Evolutionary conservation across 2,888 invertebrate genomes (phyloP), one percentile per base, ranked within the genome.

Genomic region (Athalia cordata): DNA sequence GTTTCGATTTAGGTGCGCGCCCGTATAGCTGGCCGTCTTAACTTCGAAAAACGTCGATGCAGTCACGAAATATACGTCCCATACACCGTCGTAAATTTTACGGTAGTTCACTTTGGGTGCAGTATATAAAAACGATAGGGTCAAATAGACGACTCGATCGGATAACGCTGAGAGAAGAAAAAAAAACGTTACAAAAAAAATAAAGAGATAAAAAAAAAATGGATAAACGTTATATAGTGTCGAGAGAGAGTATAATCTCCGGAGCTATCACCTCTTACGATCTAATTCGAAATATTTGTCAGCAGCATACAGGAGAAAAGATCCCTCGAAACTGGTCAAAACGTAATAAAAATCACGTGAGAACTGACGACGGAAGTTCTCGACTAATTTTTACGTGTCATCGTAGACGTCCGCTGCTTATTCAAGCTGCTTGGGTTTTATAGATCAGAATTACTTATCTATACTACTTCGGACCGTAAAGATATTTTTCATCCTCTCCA

Each of bases 281-380:
- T 68, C 68, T 68, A 29, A 68, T 68, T 68, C 52, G 15, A 68
- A 68, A 68, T 52, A 55, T 68, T 55, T 66, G 13, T 66, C 67
- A n/a, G 11, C 7, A 49, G 49, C n/a, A 15, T 5, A 43, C 11
- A 55, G n/a, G 11, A n/a, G 7, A 9, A 9, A 55, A 9, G 4
- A 4, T 55, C 9, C 55, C 55, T 55, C 4, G 11, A 9, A 9
- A 7, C n/a, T 0, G n/a, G 9, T 11, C 68, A 5, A n/a, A 68
- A 55, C 55, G 43, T 52, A 43, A 68, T 55, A 55, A 68, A 66
- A 68, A 43, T 52, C 52, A 5, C 15, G 6, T 13, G 52, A 55
- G 49, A 11, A 29, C 29, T 7, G 13, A 9, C 52, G 52, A 67
- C 52, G 11, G 29, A 67, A 29, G 67, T 67, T 6, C 29, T 9